Conservation (phyloP, 2,113 vertebrate species). For the Craseonycteris thonglongyai region DNA sequence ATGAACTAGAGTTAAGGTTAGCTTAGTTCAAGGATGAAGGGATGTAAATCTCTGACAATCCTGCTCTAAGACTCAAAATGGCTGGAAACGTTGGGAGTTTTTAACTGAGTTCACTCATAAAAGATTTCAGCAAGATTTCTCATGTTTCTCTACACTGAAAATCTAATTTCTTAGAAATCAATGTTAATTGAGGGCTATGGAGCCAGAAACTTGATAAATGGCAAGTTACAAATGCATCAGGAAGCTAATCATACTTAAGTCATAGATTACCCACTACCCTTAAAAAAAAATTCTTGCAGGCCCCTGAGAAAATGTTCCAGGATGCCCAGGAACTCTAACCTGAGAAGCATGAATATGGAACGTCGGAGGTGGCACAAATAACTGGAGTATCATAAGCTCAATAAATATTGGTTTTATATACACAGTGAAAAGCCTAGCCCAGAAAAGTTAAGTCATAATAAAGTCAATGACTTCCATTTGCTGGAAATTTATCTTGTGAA, state of each 20-base stretch:
- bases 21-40: neutral
- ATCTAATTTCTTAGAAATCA: conserved; percentile 11
- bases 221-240: neutral
- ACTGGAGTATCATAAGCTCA: neutral
- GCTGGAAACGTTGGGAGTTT: neutral
- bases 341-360: neutral
- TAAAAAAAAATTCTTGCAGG: neutral
- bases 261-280: neutral
- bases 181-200: neutral
- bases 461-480: conserved; percentile 19
- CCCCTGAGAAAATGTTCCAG: neutral
- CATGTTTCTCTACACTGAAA: neutral
- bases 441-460: neutral
- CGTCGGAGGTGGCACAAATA: neutral
- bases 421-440: neutral
- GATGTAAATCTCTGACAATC: neutral
- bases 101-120: neutral
- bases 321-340: neutral
- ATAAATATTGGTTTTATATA: neutral
- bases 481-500: neutral
- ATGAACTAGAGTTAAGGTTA: neutral
- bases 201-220: neutral
- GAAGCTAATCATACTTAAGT: neutral
- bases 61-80: neutral
- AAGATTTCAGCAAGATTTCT: neutral